Base-by-base conservation (phyloP, 2,797 vertebrate genomes). In the Onychomys arenicola region DNA sequence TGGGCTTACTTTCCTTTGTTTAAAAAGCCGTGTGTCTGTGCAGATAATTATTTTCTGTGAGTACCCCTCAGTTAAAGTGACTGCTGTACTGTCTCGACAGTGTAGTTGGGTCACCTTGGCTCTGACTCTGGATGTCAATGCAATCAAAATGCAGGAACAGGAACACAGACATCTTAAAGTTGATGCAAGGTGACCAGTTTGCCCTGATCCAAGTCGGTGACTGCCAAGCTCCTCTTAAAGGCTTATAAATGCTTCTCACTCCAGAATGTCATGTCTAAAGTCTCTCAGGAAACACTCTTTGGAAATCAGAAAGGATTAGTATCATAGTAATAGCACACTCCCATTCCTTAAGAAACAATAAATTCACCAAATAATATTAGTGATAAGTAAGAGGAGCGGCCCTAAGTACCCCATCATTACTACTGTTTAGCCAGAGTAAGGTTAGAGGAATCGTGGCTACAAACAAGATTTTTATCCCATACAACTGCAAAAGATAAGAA, bases 1-100 rank as follows among this genome's bases (percentile, higher is more conserved):
- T 63, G 78, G 89, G 9, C 71, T 85, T 19, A 61, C 37, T 78
- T 81, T 83, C 67, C 76, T 94, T 98, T 96, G 92, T 95, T 95
- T 65, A 21, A 97, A 97, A 55, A 46, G 77, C 55, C 81, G 23
- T 82, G 87, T 43, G 59, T 94, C 89, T 73, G 12, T 49, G 4
- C 29, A 19, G 65, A 80, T 55, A 78, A 90, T 73, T 84, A 61
- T 84, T 91, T 52, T 55, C 90, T 13, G 25, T 17, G 34, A 59
- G 23, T 84, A 46, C 77, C 87, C 69, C 84, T 59, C 89, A 34
- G 4, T 34, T 34, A 84, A 83, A 89, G 78, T 69, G 59, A 65
- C 13, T 46, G 25, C 65, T 71, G 2, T 90, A 52, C 65, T 69
- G 14, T 91, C 65, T 77, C 65, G 73, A 71, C 82, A 67, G 6